Conservation (phyloP, 2,888 invertebrate species). For the Rhyacophila evoluta region DNA sequence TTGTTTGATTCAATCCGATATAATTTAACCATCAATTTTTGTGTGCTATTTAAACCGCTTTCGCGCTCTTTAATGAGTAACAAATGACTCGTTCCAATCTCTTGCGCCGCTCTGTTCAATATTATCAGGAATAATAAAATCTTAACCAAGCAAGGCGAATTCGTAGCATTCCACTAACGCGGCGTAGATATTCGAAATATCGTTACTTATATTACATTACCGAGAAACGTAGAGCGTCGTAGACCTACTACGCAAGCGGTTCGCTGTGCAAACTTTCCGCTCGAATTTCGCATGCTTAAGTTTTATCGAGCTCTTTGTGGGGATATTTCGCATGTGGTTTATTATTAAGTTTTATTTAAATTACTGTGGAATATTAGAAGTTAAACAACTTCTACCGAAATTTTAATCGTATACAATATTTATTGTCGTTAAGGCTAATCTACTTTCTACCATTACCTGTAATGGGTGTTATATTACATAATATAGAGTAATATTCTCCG, state of each 20-base stretch:
- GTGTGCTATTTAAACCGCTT: not conserved
- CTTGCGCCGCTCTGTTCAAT: not conserved
- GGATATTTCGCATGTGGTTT: conserved; percentile 13
- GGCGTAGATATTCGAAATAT: conserved; percentile 19
- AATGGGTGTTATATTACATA: too few relatives aligned
- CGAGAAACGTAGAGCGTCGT: not conserved
- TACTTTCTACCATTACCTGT: too few relatives aligned
- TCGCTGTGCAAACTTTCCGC: not conserved
- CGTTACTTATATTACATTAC: conserved; percentile 16
- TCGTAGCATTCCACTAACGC: not conserved
- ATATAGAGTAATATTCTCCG: too few relatives aligned
- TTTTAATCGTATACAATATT: not conserved
- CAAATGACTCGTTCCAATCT: not conserved
- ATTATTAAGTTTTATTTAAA: conserved; percentile 19
- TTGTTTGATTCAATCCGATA: not conserved
- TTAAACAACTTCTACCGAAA: not conserved
- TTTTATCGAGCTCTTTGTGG: conserved; percentile 10
- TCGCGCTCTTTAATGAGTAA: not conserved
- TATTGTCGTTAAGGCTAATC: not conserved
- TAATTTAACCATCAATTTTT: not conserved
- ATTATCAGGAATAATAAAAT: conserved; percentile 10
- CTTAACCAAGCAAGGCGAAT: not conserved
- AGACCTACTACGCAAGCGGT: not conserved
- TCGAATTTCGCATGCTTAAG: not conserved
- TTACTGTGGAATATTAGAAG: not conserved